Evolutionary conservation across 1,140 invertebrate species (phyloP), one percentile per base, ranked within the genome.

Genomic region (Eriocheir sinensis): DNA sequence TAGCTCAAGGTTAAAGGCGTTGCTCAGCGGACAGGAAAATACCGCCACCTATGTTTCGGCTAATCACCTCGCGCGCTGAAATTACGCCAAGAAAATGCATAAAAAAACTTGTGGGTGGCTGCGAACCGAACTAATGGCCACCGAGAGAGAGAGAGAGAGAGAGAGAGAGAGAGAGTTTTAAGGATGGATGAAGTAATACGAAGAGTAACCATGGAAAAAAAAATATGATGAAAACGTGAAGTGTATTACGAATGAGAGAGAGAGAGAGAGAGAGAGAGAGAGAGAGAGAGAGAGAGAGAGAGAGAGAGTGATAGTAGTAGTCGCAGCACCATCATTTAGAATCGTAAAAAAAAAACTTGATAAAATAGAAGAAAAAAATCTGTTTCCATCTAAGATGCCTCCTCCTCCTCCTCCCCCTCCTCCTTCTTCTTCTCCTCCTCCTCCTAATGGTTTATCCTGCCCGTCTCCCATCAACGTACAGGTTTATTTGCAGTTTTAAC

Each of bases 401-500:
- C 48, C 48, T 53, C 48, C 48, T 53, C 48, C 48, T 53, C 48
- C 48, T 53, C 48, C 48, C 21, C 48, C 48, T 53, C 48, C 48
- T 53, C 48, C 48, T 53, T 21, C 48, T 53, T 21, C 48, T 72
- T n/a, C 60, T 72, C 60, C 60, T 72, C 60, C 60, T 72, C 27
- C 60, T n/a, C 60, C 60, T 72, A 72, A 72, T 72, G 60, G 60
- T 72, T 72, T 72, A 72, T n/a, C 60, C 60, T 72, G 60, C 21
- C 60, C 60, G 60, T 72, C 60, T 72, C 60, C 60, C 60, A 72
- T 72, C 60, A 72, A n/a, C 60, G 27, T n/a, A n/a, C 60, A 72
- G 60, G 60, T 72, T 72, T 72, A 72, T 72, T 72, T 72, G 60
- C 60, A 72, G 60, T 72, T 72, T 72, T 72, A 72, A 72, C 60